phyloP scores from a whole-genome alignment of 2,888 invertebrate genomes.

The Iselma pallidipennis region DNA sequence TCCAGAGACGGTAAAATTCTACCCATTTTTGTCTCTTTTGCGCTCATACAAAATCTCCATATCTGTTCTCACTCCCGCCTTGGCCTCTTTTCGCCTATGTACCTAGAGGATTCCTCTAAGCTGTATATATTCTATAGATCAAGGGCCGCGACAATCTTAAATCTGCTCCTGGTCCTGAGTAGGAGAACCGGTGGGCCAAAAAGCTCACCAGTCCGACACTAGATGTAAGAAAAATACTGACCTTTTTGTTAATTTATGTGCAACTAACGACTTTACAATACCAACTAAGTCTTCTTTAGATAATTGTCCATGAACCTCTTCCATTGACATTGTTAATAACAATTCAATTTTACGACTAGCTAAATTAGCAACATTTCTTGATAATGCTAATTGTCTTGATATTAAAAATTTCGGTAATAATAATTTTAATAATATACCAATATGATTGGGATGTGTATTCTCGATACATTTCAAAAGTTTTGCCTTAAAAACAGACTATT shows the following conservation, averaged over 20 bases:
- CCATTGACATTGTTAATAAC: constrained; percentile 65
- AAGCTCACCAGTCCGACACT: too few relatives aligned
- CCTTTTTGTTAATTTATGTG: constrained; percentile 65
- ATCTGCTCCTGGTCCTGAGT: too few relatives aligned
- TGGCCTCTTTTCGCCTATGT: too few relatives aligned
- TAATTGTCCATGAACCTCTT: constrained; percentile 67
- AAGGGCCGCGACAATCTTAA: too few relatives aligned
- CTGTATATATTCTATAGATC: too few relatives aligned
- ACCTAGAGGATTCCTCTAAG: too few relatives aligned
- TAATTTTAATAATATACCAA: constrained; percentile 69
- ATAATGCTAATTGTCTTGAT: constrained; percentile 68
- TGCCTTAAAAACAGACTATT: constrained; percentile 68
- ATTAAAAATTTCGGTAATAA: constrained; percentile 68
- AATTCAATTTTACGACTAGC: constrained; percentile 71
- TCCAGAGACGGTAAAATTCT: too few relatives aligned
- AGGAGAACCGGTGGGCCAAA: too few relatives aligned
- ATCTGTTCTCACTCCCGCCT: too few relatives aligned
- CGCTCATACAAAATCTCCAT: too few relatives aligned
- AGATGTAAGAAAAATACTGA: constrained; percentile 53
- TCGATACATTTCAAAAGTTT: constrained; percentile 72
- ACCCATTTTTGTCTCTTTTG: too few relatives aligned
- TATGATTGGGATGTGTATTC: constrained; percentile 70
- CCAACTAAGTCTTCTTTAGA: constrained; percentile 70
- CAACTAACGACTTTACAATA: constrained; percentile 64
- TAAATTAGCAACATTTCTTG: constrained; percentile 71